Conservation (phyloP, 2,888 invertebrate genomes). For the Beris chalybata region DNA sequence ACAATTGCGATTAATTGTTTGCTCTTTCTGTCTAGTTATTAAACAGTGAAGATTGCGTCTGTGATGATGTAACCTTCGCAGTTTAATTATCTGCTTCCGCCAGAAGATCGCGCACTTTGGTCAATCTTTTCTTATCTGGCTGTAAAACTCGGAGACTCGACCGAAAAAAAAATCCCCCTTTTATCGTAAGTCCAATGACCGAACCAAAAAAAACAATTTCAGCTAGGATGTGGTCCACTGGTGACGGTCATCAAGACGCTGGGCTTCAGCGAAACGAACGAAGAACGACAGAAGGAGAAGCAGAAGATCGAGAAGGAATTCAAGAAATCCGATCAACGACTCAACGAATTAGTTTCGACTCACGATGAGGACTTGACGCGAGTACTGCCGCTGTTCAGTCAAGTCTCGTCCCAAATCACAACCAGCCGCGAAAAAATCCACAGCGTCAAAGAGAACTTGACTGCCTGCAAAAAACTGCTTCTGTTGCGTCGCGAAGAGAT, state of each 20-base stretch:
- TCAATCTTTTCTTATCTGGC: neutral
- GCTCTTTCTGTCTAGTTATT: neutral
- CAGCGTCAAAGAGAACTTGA: conserved; percentile 77
- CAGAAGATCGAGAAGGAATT: conserved; percentile 92
- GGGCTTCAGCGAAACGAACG: conserved; percentile 91
- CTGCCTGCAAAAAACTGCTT: conserved; percentile 80
- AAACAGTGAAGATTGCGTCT: conserved; percentile 2
- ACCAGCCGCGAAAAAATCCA: conserved; percentile 75
- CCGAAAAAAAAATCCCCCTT: neutral
- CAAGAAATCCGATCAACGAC: conserved; percentile 82
- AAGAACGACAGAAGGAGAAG: conserved; percentile 90
- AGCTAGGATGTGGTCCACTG: conserved; percentile 75
- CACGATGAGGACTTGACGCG: conserved; percentile 84
- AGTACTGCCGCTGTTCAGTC: conserved; percentile 70
- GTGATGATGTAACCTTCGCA: conserved; percentile 18
- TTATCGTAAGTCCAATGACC: neutral
- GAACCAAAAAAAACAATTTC: conserved; percentile 39
- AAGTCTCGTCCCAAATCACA: conserved; percentile 75
- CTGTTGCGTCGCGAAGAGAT: conserved; percentile 91
- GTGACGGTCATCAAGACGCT: conserved; percentile 95
- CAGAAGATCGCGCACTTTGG: neutral
- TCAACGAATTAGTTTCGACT: conserved; percentile 85
- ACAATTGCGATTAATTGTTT: conserved; percentile 16
- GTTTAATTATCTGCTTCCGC: neutral
- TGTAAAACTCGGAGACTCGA: too few species aligned